Evolutionary conservation across 2,797 vertebrate genomes (phyloP).

Genomic region (Sebastes alutus): DNA sequence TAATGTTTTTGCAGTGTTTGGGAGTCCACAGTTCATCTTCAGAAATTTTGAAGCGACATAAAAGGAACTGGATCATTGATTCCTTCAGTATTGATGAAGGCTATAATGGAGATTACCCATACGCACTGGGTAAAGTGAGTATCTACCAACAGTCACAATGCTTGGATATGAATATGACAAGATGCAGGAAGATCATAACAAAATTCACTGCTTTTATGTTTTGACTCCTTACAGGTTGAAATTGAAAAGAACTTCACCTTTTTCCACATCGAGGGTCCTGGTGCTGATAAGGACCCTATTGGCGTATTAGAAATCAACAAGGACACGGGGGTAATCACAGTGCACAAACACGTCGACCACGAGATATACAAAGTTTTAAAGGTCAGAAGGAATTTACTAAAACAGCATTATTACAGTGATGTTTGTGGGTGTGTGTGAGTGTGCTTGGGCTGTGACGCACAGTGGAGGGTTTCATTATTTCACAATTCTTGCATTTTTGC

Average conservation of each 20-base stretch:
- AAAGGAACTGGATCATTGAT: slow-evolving; percentile 81
- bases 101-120: slow-evolving; percentile 65
- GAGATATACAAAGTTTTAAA: slow-evolving; percentile 45
- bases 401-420: not conserved
- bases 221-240: slow-evolving; percentile 49
- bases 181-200: not conserved
- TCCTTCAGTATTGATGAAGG: slow-evolving; percentile 75
- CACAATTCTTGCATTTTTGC: not conserved
- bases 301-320: slow-evolving; percentile 53
- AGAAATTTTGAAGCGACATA: slow-evolving; percentile 58
- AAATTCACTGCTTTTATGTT: not conserved
- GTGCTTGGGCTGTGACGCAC: not conserved
- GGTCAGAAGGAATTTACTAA: slow-evolving; percentile 39
- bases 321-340: slow-evolving; percentile 36
- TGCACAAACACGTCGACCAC: slow-evolving; percentile 62
- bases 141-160: not conserved
- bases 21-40: slow-evolving; percentile 14
- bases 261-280: slow-evolving; percentile 60
- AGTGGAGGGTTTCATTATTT: not conserved
- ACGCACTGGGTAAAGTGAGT: slow-evolving; percentile 70
- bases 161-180: not conserved
- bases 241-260: not conserved
- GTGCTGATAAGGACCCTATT: slow-evolving; percentile 63
- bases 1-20: slow-evolving; percentile 31
- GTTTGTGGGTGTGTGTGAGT: not conserved